Evolutionary conservation across 1,140 invertebrate genomes (phyloP).

Genomic region (Scaptomyza graminum): DNA sequence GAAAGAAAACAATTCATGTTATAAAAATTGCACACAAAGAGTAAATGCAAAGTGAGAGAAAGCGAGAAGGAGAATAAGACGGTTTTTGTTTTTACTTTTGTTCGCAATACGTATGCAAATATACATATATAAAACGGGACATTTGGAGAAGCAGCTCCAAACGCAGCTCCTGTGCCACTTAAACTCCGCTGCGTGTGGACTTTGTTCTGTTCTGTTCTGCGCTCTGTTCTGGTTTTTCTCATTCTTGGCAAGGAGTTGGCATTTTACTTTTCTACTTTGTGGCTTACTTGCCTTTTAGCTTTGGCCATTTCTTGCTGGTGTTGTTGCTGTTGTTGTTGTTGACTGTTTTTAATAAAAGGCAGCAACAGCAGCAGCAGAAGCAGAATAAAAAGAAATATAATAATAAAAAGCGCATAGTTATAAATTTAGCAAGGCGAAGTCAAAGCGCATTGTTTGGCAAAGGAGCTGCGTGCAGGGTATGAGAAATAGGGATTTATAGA

Average conservation of each 20-base stretch:
- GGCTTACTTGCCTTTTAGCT: constrained; percentile 79
- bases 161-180: constrained; percentile 62
- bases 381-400: constrained; percentile 35
- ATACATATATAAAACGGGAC: constrained; percentile 43
- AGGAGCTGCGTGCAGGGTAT: constrained; percentile 38
- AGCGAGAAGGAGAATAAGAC: constrained; percentile 32
- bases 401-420: constrained; percentile 73
- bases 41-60: constrained; percentile 23
- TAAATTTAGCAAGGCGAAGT: constrained; percentile 72
- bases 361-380: constrained; percentile 28
- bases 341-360: constrained; percentile 75
- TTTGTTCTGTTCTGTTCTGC: constrained; percentile 37
- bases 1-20: constrained; percentile 74
- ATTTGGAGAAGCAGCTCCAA: constrained; percentile 45
- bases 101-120: constrained; percentile 78
- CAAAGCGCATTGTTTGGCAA: constrained; percentile 66
- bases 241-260: constrained; percentile 64
- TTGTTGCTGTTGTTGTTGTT: constrained; percentile 41
- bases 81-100: constrained; percentile 26
- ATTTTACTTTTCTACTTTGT: constrained; percentile 81
- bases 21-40: constrained; percentile 73
- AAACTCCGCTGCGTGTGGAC: constrained; percentile 69
- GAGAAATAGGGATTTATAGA: constrained; percentile 51
- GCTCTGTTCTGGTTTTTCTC: constrained; percentile 34
- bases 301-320: constrained; percentile 57